Conservation (phyloP, 2,113 vertebrate genomes). For the Ceyx cyanopectus region DNA sequence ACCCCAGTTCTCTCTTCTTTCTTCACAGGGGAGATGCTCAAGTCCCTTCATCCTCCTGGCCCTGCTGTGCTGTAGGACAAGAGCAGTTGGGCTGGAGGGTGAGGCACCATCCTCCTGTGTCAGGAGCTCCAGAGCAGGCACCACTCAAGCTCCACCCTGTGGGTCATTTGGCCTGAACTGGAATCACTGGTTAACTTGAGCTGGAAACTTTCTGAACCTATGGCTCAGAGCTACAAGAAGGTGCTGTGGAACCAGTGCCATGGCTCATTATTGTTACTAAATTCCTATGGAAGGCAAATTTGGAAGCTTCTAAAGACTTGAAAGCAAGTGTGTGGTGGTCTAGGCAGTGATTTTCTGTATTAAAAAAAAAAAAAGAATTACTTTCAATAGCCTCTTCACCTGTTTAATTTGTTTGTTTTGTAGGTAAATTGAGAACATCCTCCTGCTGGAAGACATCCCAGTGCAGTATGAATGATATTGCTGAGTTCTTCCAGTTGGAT, state of each 20-base stretch:
- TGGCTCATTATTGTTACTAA: fast-evolving
- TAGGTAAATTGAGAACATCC: conserved; percentile 60
- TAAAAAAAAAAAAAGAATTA: neutral
- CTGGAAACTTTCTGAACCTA: neutral
- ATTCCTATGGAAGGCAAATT: neutral
- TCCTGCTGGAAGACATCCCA: conserved; percentile 55
- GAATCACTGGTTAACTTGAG: neutral
- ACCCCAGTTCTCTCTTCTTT: no score
- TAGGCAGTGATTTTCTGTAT: neutral
- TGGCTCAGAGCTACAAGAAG: neutral
- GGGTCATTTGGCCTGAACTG: neutral
- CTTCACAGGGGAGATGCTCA: no score
- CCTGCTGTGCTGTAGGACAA: neutral
- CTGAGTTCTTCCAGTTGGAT: conserved; percentile 40
- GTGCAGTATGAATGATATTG: conserved; percentile 44
- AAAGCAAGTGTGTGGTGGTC: neutral
- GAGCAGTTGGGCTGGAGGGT: neutral
- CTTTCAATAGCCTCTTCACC: neutral
- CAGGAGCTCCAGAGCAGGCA: neutral
- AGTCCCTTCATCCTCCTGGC: no score
- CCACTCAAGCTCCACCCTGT: neutral
- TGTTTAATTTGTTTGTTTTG: neutral
- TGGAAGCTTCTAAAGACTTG: neutral
- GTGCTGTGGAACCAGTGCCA: neutral
- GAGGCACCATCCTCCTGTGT: neutral